Conservation (phyloP, 2,888 invertebrate genomes). For the Cynaeus angustus region DNA sequence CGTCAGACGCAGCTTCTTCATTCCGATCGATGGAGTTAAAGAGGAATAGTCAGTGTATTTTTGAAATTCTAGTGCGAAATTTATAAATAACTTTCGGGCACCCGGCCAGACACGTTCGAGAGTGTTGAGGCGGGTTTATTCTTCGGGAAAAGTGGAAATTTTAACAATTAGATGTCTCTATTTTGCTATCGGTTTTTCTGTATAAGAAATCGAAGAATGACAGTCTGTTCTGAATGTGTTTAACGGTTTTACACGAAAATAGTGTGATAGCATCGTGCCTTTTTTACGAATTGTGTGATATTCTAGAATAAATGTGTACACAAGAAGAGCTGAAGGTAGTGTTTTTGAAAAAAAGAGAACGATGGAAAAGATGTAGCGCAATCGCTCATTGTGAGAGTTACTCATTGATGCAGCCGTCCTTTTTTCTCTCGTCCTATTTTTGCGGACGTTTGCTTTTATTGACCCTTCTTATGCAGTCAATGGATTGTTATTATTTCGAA, state of each 20-base stretch:
- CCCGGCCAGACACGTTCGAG: constrained; percentile 17
- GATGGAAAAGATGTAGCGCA: background rate
- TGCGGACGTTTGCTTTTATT: constrained; percentile 1
- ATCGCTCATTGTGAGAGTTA: background rate
- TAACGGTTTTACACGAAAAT: constrained; percentile 12
- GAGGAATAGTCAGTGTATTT: constrained; percentile 34
- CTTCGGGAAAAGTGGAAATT: constrained; percentile 3
- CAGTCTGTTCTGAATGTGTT: too few species aligned
- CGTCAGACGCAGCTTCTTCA: constrained; percentile 30
- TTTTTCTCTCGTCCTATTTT: background rate
- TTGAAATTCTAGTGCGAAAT: constrained; percentile 41
- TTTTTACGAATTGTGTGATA: constrained; percentile 15
- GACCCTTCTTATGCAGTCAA: background rate
- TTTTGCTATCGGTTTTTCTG: too few species aligned
- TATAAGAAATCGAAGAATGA: background rate
- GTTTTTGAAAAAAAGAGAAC: background rate
- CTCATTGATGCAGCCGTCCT: background rate
- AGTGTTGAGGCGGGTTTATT: constrained; percentile 24
- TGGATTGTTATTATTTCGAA: constrained; percentile 1
- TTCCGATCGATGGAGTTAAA: constrained; percentile 14
- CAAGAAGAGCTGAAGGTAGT: constrained; percentile 72
- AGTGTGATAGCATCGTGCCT: constrained; percentile 10
- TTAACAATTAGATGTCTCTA: background rate
- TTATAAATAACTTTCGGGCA: constrained; percentile 41
- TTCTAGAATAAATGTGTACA: constrained; percentile 69